These are phyloP conservation scores for Pseudomyrmex dendroicus DNA, from an alignment of 1,140 invertebrate genomes.

Conservation along the genomic window DNA sequence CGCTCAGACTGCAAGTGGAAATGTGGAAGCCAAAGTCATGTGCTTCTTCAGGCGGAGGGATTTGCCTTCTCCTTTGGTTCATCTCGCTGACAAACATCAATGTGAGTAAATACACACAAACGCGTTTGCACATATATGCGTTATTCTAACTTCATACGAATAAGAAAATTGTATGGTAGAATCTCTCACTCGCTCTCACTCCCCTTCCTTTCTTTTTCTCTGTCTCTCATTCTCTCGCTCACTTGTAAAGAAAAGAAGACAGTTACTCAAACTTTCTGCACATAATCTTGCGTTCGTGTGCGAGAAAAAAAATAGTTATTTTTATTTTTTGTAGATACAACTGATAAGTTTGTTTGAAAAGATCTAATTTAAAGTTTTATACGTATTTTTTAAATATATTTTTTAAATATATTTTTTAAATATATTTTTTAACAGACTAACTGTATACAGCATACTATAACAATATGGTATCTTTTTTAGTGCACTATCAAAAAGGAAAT, in stretches of 20 bases:
- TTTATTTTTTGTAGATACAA: slow-evolving; percentile 8
- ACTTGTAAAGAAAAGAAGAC: neutral
- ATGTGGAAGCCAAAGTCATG: slow-evolving; percentile 99
- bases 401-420: too few species aligned
- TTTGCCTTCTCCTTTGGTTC: slow-evolving; percentile 96
- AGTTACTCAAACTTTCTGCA: slow-evolving; percentile 15
- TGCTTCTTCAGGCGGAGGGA: slow-evolving; percentile 99
- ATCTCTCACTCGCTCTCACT: neutral
- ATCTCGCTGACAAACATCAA: slow-evolving; percentile 99
- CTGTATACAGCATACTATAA: slow-evolving; percentile 22
- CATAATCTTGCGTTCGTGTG: neutral
- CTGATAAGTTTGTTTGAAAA: neutral
- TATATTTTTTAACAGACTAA: neutral
- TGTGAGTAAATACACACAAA: slow-evolving; percentile 89
- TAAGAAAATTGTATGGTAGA: neutral
- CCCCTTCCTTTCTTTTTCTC: too few species aligned
- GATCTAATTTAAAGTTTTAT: slow-evolving; percentile 6
- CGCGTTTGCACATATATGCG: neutral
- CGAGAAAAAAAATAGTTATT: slow-evolving; percentile 18
- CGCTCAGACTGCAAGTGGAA: slow-evolving; percentile 94
- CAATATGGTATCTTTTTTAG: neutral
- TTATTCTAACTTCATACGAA: slow-evolving; percentile 39
- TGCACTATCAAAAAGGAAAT: neutral
- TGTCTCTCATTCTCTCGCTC: too few species aligned
- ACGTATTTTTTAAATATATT: too few species aligned